Evolutionary conservation across 2,113 vertebrate genomes (phyloP).

Genomic region (Phyllostomus hastatus): DNA sequence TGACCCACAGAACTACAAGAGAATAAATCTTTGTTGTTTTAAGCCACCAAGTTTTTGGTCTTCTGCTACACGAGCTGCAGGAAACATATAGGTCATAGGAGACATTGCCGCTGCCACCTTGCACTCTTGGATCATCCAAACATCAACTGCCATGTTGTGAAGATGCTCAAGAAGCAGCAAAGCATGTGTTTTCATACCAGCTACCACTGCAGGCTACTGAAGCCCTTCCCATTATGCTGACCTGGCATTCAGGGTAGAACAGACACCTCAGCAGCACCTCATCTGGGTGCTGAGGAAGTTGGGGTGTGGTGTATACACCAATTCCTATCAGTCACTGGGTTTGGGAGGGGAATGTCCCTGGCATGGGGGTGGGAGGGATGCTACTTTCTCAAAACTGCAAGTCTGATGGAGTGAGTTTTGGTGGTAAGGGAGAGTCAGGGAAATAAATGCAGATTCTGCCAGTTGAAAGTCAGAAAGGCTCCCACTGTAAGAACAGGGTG

Average conservation of each 20-base stretch:
- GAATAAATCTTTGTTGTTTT: not conserved
- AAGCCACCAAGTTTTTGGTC: not conserved
- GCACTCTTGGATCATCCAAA: not conserved
- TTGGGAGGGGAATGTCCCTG: not conserved
- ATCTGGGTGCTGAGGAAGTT: not conserved
- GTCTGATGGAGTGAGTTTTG: not conserved
- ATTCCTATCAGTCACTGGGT: not conserved
- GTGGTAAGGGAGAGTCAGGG: not conserved
- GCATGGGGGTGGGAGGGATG: not conserved
- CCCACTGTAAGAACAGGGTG: not conserved
- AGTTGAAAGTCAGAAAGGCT: not conserved
- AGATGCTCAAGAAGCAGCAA: not conserved
- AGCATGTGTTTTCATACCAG: not conserved
- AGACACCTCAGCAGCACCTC: not conserved
- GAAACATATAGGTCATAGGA: not conserved
- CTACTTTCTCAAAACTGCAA: not conserved
- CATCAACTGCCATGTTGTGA: not conserved
- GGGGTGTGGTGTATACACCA: too few relatives aligned
- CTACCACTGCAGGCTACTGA: not conserved
- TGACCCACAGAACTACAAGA: not conserved
- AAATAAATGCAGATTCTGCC: not conserved
- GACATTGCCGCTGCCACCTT: not conserved
- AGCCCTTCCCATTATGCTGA: not conserved
- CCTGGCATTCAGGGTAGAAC: not conserved
- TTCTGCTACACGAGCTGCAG: not conserved